A percentile compares a stretch with the other conserved stretches of the same genome.
Evolutionary conservation across 2,888 invertebrate genomes (phyloP).

Genomic region (Drosophila putrida): DNA sequence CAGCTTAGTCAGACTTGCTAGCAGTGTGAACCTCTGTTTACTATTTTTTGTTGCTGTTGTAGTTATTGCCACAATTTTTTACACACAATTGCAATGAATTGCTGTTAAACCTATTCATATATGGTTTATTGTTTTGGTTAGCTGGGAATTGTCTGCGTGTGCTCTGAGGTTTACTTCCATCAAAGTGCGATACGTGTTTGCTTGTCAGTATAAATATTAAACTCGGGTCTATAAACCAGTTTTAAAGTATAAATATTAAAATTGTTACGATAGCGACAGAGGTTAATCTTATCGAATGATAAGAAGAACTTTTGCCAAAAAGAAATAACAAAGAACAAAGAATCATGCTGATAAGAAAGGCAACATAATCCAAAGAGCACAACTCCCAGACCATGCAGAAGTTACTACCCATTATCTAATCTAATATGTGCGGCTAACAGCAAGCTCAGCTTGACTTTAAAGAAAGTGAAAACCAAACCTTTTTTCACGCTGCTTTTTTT

Average conservation of each 20-base stretch:
- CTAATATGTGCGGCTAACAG: slow-evolving; percentile 59
- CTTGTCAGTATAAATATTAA: slow-evolving; percentile 22
- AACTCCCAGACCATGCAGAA: slow-evolving; percentile 30
- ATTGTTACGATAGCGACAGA: slow-evolving; percentile 32
- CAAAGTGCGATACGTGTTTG: slow-evolving; percentile 33
- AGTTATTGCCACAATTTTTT: slow-evolving; percentile 36
- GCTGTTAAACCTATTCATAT: slow-evolving; percentile 24
- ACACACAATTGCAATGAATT: slow-evolving; percentile 47
- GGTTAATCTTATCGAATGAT: slow-evolving; percentile 52
- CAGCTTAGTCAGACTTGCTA: slow-evolving; percentile 18
- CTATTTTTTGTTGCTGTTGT: background rate
- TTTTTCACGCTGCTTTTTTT: background rate
- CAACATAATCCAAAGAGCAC: slow-evolving; percentile 43
- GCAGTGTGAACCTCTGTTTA: slow-evolving; percentile 40
- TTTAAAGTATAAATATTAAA: slow-evolving; percentile 29
- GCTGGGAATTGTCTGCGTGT: slow-evolving; percentile 36
- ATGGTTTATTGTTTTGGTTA: slow-evolving; percentile 19
- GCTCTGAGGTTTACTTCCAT: slow-evolving; percentile 10
- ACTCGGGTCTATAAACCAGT: slow-evolving; percentile 22
- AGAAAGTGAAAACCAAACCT: slow-evolving; percentile 54
- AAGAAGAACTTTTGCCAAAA: slow-evolving; percentile 29
- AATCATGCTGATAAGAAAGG: slow-evolving; percentile 46
- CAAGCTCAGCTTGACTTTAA: slow-evolving; percentile 30
- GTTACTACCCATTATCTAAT: slow-evolving; percentile 66
- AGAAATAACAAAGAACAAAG: slow-evolving; percentile 10